A percentile compares a stretch with the other conserved stretches of the same genome.
phyloP scores from a whole-genome alignment of 2,888 invertebrate genomes.

The Eutolmus rufibarbis region DNA sequence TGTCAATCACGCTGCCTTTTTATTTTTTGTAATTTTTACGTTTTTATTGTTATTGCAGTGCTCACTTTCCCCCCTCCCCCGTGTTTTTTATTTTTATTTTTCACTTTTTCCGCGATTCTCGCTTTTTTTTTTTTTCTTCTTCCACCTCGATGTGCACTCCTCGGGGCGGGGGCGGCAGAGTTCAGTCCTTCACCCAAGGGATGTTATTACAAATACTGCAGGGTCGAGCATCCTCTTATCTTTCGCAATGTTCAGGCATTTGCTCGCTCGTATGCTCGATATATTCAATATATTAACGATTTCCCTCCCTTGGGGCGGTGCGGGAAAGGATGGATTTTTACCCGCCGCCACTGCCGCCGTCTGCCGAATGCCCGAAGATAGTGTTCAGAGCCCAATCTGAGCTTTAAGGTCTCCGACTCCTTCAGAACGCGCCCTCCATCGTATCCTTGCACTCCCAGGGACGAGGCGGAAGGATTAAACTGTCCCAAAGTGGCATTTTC shows the following conservation, averaged over 20 bases:
- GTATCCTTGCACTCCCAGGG: neutral
- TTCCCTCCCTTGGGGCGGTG: neutral
- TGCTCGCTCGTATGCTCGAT: neutral
- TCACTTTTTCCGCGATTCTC: neutral
- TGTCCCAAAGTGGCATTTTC: neutral
- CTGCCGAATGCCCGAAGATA: neutral
- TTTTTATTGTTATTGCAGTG: conserved; percentile 35
- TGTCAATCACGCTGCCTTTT: conserved; percentile 29
- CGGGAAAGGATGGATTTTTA: neutral
- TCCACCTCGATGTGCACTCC: neutral
- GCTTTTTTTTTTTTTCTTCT: neutral
- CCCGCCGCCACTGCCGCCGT: neutral
- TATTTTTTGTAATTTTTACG: conserved; percentile 32
- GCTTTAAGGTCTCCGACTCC: neutral
- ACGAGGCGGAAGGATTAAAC: neutral
- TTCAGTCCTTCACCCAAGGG: neutral
- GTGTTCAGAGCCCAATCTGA: neutral
- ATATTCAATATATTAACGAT: conserved; percentile 29
- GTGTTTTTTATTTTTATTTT: neutral
- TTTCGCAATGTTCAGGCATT: conserved; percentile 6
- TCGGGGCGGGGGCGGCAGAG: neutral
- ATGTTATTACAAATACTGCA: conserved; percentile 33
- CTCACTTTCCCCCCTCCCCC: neutral
- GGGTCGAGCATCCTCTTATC: conserved; percentile 33
- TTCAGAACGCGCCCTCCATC: neutral